Evolutionary conservation across 2,888 invertebrate species (phyloP).

Genomic region (Nipponacmea schrenckii): DNA sequence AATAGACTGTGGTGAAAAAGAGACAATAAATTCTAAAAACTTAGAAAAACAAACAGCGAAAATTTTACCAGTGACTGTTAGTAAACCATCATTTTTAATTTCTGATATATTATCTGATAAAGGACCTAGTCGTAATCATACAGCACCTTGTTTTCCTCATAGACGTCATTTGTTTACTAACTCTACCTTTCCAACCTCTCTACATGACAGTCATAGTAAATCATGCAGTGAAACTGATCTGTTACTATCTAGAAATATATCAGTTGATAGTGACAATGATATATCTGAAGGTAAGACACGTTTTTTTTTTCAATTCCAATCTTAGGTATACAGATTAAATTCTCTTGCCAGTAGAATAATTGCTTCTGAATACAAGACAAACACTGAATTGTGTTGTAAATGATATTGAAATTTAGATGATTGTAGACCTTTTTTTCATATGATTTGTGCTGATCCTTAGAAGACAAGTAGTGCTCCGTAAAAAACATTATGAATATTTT

Average conservation of each 20-base stretch:
- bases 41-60: constrained; percentile 5
- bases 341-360: no score
- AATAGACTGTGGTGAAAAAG: background rate
- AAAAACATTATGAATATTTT: no score
- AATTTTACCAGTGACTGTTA: constrained; percentile 12
- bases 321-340: no score
- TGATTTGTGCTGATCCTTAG: no score
- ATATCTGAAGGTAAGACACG: background rate
- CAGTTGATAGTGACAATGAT: background rate
- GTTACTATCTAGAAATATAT: background rate
- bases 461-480: no score
- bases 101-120: constrained; percentile 56
- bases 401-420: no score
- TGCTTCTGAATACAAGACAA: no score
- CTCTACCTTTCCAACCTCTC: background rate
- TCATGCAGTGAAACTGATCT: no score
- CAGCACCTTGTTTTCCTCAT: constrained; percentile 8
- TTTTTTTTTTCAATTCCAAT: no score
- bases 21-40: background rate
- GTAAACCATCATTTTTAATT: constrained; percentile 46
- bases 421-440: no score
- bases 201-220: background rate
- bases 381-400: no score
- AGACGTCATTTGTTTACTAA: constrained; percentile 30
- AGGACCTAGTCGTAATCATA: constrained; percentile 84